These are phyloP conservation scores for Rhinophrynus dorsalis DNA, from an alignment of 2,797 vertebrate genomes.

Conservation along the genomic window DNA sequence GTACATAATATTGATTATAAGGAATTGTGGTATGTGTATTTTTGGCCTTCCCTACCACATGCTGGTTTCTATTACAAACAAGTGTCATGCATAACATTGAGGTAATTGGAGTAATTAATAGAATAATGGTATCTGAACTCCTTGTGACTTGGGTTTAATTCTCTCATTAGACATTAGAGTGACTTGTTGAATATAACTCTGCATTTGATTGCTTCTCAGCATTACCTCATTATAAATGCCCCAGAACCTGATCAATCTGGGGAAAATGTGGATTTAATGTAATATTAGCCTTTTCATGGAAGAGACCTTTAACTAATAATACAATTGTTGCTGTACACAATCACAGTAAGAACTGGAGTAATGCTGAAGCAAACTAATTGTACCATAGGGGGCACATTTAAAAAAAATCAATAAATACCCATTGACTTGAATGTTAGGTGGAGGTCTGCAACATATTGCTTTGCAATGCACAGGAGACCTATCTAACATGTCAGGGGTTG, in stretches of 20 bases:
- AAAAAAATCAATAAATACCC: no score
- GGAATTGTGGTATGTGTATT: constrained; percentile 35
- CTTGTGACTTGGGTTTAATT: constrained; percentile 33
- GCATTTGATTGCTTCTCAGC: not conserved
- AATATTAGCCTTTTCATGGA: no score
- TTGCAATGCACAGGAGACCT: no score
- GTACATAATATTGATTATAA: constrained; percentile 41
- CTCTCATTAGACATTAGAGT: constrained; percentile 6
- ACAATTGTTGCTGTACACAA: no score
- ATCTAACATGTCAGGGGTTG: no score
- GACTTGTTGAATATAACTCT: not conserved
- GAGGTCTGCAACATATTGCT: no score
- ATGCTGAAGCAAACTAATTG: no score
- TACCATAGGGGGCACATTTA: no score
- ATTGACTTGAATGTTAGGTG: no score
- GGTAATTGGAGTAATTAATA: constrained; percentile 49
- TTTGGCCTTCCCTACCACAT: constrained; percentile 31
- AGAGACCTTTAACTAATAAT: no score
- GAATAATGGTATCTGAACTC: constrained; percentile 32
- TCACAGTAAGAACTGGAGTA: no score
- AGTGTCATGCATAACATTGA: constrained; percentile 39
- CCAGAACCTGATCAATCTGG: not conserved
- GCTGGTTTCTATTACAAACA: constrained; percentile 45
- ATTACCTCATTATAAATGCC: not conserved
- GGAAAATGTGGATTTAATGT: not conserved